Evolutionary conservation across 2,113 vertebrate species (phyloP), one percentile per base, ranked within the genome.

Genomic region (Laticauda colubrina): DNA sequence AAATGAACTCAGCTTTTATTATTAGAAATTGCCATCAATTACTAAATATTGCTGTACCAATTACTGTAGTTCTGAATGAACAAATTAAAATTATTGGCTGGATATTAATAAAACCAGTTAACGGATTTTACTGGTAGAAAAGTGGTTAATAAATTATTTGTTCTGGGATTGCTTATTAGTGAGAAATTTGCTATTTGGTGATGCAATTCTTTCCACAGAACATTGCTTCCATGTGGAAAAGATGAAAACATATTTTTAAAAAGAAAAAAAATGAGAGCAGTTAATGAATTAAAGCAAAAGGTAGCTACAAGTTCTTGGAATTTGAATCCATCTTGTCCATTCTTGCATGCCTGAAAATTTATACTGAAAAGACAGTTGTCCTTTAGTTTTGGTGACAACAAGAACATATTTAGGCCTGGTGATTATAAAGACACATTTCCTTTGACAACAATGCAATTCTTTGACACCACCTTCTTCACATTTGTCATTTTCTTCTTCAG

Each of bases 1-100:
- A 93, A 95, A 96, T 96, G 59, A 96, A 97, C 96, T 97, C 95
- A 97, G 91, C 96, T 98, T 96, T 98, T 98, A 98, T 97, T 96
- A 96, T 95, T 95, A 97, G 96, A 97, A 97, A 97, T 97, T 95
- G 96, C 94, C 87, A 95, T 97, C 95, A 95, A 95, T 97, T 97
- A 97, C 95, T 95, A 97, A 97, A 96, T 95, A 96, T 95, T 94
- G 94, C 94, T 94, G 26, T 92, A 95, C 94, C 96, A 97, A 97
- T 97, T 97, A 97, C 90, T 95, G 89, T 29, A 92, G 95, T 96
- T 94, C 95, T 96, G 94, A 97, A 97, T 94, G 96, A 96, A 96
- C 94, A 95, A 97, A 97, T 97, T 97, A 96, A 95, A 97, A 97
- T 97, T 97, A 95, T 95, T 96, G 96, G 93, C 95, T 87, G 96